Conservation (phyloP, 64 coral and sea anemone species). For the Pachyseris speciosa region DNA sequence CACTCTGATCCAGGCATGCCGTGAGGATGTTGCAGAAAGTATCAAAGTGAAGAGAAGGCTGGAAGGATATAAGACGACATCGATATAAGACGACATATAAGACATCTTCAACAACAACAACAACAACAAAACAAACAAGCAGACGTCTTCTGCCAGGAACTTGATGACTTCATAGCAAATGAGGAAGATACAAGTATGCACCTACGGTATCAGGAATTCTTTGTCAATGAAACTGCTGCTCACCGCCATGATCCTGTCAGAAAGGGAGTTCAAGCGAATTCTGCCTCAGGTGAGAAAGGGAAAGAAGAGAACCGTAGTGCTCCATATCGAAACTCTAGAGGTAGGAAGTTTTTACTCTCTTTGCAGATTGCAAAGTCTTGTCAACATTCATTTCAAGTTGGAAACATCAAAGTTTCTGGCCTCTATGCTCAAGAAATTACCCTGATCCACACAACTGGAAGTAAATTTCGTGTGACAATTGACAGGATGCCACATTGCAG, state of each 20-base stretch:
- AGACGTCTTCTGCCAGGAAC: slow-evolving; percentile 20
- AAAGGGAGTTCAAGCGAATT: background rate
- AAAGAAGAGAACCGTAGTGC: slow-evolving; percentile 19
- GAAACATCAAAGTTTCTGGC: slow-evolving; percentile 13
- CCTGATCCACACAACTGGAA: slow-evolving; percentile 17
- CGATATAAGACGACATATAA: slow-evolving; percentile 19
- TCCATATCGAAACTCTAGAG: slow-evolving; percentile 23
- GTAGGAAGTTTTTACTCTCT: slow-evolving; percentile 36
- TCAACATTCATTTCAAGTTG: slow-evolving; percentile 13
- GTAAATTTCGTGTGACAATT: background rate
- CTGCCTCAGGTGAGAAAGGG: slow-evolving; percentile 7
- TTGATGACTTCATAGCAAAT: slow-evolving; percentile 26
- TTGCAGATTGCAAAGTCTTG: slow-evolving; percentile 51
- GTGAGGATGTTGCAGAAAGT: slow-evolving; percentile 50
- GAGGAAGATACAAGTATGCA: background rate
- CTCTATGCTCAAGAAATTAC: slow-evolving; percentile 31
- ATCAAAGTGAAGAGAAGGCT: slow-evolving; percentile 7
- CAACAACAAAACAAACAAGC: slow-evolving; percentile 12
- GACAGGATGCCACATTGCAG: slow-evolving; percentile 4
- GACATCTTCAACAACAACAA: background rate
- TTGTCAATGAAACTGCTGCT: slow-evolving; percentile 32
- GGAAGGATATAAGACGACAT: slow-evolving; percentile 23
- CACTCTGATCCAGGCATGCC: background rate
- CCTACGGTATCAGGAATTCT: background rate
- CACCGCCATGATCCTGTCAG: slow-evolving; percentile 46